Conservation (phyloP, 30 jellyfish, hydroid and myxozoan species). For the Aurelia sp. region DNA sequence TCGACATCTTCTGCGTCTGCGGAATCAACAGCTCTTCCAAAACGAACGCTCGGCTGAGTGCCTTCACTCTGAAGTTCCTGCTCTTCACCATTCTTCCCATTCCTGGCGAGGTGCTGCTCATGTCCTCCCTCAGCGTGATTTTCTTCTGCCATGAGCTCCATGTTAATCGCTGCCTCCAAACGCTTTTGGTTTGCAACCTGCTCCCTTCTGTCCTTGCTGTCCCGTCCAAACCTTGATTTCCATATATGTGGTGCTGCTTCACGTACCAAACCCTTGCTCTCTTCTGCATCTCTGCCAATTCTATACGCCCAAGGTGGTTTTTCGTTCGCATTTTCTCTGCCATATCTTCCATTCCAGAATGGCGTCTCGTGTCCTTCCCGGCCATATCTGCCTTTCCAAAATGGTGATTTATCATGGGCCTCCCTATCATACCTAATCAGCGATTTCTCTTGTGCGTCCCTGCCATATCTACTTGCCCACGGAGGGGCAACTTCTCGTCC, state of each 20-base stretch:
- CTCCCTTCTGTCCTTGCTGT: background rate
- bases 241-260: conserved; percentile 4
- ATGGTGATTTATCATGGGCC: too few relatives aligned
- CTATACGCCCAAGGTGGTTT: conserved; percentile 54
- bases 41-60: too few relatives aligned
- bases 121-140: too few relatives aligned
- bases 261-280: background rate
- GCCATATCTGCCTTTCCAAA: background rate
- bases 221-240: conserved; percentile 37
- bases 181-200: too few relatives aligned
- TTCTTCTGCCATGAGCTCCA: conserved; percentile 1
- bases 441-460: too few relatives aligned
- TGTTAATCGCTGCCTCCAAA: too few relatives aligned
- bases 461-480: background rate
- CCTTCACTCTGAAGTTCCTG: too few relatives aligned
- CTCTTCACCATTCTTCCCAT: too few relatives aligned
- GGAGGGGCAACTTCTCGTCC: background rate
- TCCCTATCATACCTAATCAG: too few relatives aligned
- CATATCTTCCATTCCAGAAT: conserved; percentile 39
- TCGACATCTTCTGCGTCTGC: too few relatives aligned
- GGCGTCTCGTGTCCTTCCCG: conserved; percentile 19
- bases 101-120: too few relatives aligned
- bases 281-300: conserved; percentile 40
- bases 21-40: too few relatives aligned
- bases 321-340: background rate